Evolutionary conservation across 1,140 invertebrate genomes (phyloP), one percentile per base, ranked within the genome.

Genomic region (Eriosoma lanigerum): DNA sequence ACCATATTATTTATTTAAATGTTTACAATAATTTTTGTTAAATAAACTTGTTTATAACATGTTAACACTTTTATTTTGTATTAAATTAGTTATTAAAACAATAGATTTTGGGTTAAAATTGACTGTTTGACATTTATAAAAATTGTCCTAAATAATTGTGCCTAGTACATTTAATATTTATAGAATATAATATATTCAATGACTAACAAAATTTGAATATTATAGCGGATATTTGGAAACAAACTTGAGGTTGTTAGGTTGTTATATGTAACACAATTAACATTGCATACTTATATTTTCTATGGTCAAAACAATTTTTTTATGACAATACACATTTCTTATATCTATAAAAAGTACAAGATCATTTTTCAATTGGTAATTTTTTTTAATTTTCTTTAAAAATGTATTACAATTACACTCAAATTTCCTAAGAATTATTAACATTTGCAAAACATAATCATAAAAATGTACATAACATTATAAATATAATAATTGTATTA

Each of bases 271-370:
- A 58, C 19, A 76, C 29, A 73, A 26, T 76, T 76, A 76, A 76
- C 73, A 76, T 76, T 76, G 73, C n/a, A 76, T 76, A 58, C 21
- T 76, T 76, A 76, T 76, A 76, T 76, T 76, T 76, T 76, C 73
- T 58, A 58, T 76, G 21, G 54, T 76, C 52, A 76, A 76, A 58
- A 62, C 26, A 58, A 78, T 78, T 46, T 76, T 46, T 44, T 76
- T 24, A 62, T 58, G 38, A 78, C 56, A 78, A 26, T 78, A 48
- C 54, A 78, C 38, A 76, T 62, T 62, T 60, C 73, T 78, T 78
- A 78, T 44, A 50, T 78, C 56, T 78, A 78, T 76, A 62, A 78
- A 78, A 78, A 78, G 38, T 62, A 78, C 54, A 78, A 78, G 75
- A 78, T 78, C 75, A 62, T 78, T 44, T 78, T 62, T 76, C 54